Conservation (phyloP, 2,797 vertebrate genomes). For the Poecile montanus region DNA sequence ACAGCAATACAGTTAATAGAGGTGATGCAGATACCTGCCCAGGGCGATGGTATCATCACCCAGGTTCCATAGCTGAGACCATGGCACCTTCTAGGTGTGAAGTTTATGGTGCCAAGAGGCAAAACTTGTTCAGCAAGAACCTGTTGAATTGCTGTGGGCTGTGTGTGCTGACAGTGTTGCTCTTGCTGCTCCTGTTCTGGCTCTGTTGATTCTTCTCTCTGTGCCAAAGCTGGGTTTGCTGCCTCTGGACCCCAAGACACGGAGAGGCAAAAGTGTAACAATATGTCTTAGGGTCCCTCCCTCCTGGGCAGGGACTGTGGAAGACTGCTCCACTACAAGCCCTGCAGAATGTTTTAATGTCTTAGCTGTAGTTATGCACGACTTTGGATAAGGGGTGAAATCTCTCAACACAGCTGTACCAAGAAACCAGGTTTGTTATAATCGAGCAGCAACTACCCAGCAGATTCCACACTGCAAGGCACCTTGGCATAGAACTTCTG, state of each 20-base stretch:
- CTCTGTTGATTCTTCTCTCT: background rate
- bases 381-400: background rate
- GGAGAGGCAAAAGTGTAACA: background rate
- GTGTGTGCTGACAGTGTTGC: background rate
- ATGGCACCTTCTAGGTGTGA: background rate
- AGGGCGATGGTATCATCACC: background rate
- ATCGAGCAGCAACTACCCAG: background rate
- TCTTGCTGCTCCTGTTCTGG: background rate
- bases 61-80: background rate
- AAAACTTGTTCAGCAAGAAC: background rate
- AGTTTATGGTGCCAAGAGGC: background rate
- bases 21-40: background rate
- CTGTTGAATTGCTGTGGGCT: background rate
- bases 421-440: background rate
- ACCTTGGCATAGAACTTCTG: background rate
- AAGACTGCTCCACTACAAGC: background rate
- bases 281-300: background rate
- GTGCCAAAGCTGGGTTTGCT: background rate
- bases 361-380: background rate
- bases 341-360: background rate
- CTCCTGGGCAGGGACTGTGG: background rate
- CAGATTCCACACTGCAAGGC: background rate
- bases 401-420: background rate
- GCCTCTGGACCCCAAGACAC: background rate
- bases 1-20: background rate